Evolutionary conservation across 1,140 invertebrate genomes (phyloP).

Genomic region (Galendromus occidentalis): DNA sequence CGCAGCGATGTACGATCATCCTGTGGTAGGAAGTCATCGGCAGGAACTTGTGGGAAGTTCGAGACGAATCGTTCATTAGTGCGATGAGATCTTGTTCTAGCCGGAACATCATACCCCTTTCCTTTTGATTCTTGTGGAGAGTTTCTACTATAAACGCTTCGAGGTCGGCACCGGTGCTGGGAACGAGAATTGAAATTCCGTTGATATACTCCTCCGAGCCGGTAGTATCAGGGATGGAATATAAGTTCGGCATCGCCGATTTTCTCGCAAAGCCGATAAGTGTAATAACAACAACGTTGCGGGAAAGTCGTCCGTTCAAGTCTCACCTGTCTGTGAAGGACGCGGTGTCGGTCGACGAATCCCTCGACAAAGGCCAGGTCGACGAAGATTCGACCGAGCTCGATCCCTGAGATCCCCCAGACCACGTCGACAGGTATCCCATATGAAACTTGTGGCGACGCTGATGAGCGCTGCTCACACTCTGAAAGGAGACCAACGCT

Average conservation of each 20-base stretch:
- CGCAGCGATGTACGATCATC: constrained; percentile 80
- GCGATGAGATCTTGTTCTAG: constrained; percentile 67
- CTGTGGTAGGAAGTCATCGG: constrained; percentile 81
- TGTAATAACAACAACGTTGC: no score
- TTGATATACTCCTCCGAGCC: no score
- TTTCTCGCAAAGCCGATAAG: no score
- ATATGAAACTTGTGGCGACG: constrained; percentile 9
- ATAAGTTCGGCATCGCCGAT: no score
- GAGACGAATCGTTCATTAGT: constrained; percentile 61
- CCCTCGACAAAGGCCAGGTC: not conserved
- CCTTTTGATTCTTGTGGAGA: constrained; percentile 68
- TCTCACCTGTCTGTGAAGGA: not conserved
- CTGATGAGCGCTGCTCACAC: constrained; percentile 7
- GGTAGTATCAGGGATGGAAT: no score
- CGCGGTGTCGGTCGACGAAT: constrained; percentile 5
- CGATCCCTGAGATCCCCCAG: constrained; percentile 2
- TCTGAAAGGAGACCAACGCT: not conserved
- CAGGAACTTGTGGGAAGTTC: constrained; percentile 58
- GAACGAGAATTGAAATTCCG: no score
- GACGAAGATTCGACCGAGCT: constrained; percentile 7
- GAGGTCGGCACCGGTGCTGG: constrained; percentile 48
- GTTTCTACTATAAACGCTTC: constrained; percentile 70
- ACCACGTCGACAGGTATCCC: constrained; percentile 3
- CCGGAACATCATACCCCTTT: constrained; percentile 56
- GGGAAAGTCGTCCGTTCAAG: no score